Base-by-base conservation (phyloP, 2,888 invertebrate species). In the Notodonta ziczac region DNA sequence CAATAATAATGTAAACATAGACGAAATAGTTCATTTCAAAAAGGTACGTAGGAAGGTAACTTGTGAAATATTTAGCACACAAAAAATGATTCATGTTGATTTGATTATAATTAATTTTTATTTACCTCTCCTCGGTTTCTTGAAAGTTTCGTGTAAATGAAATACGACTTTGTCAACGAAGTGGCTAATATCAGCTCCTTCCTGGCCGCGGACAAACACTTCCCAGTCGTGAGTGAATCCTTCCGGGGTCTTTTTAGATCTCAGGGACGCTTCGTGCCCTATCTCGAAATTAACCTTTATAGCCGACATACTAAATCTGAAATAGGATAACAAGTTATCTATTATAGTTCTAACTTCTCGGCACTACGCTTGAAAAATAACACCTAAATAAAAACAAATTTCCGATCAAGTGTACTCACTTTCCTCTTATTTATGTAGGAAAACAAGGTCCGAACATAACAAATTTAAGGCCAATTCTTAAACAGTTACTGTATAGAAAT, bases 161-260 rank as follows among this genome's bases (percentile, higher is more conserved):
- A 99, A 99, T 39, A 98, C 97, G 69, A 97, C 97, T 95, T 97
- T 98, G 66, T 99, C 98, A 61, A 99, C 96, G 94, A 97, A 99
- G 85, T 97, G 95, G 81, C 97, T 96, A 77, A 99, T 97, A 83
- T 97, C 97, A 72, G 97, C 96, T 75, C 97, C 96, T 83, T 98
- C 98, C 72, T 96, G 95, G 60, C 98, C 98, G 81, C 97, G 95
- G 32, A 99, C 98, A 93, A 97, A 99, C 59, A 99, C 96, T 88
- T 98, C 97, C 99, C 99, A 99, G 88, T 99, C 99, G 93, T 99
- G 99, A 74, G 99, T 99, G 86, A 97, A 98, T 56, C 98, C 98
- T 86, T 98, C 97, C 32, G 96, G 95, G 13, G 98, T 98, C 77
- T 96, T 95, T 85, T 97, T 97, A 59, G 96, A 95, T 81, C 97